Evolutionary conservation across 1,140 invertebrate genomes (phyloP), one percentile per base, ranked within the genome.

Genomic region (Piezodorus guildinii): DNA sequence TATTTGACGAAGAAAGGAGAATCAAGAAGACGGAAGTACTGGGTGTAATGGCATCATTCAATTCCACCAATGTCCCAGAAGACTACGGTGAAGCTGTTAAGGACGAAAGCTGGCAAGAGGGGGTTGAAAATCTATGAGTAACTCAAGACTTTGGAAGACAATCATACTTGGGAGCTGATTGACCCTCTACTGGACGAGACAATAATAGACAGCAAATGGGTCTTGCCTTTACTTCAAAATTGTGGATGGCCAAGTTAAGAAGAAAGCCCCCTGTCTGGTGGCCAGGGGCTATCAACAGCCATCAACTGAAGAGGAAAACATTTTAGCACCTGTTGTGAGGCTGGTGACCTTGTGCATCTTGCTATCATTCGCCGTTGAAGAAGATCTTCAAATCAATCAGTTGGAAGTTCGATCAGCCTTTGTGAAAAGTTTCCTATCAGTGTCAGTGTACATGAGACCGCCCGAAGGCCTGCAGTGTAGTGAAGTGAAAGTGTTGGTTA

Each of bases 261-360:
- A 16, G 25, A 39, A 60, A 17, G 58, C 58, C 16, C 25, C n/a
- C n/a, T n/a, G 58, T n/a, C 58, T 60, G 43, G 58, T 60, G 43
- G 58, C 58, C 9, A 60, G 58, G 30, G 58, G 58, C n/a, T 60
- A 43, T 19, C 58, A 60, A 60, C 25, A 60, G n/a, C 12, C 34
- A 43, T 60, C 58, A 34, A 4, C n/a, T 60, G 25, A 15, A 6
- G 27, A 39, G 43, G 10, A 49, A 5, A 49, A 49, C 46, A 39
- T 60, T 15, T 43, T 34, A 17, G 25, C 58, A 34, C 58, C 30
- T 30, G 58, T 60, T 60, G 58, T 34, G n/a, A 8, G 58, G 4
- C 30, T 60, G 58, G 34, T 6, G 30, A 19, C 16, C 58, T 60
- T 60, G 58, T 9, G 25, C 58, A 12, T 1, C 30, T 15, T 60